Evolutionary conservation across 2,797 vertebrate genomes (phyloP).

Genomic region (Melanotaenia parkinsoni): DNA sequence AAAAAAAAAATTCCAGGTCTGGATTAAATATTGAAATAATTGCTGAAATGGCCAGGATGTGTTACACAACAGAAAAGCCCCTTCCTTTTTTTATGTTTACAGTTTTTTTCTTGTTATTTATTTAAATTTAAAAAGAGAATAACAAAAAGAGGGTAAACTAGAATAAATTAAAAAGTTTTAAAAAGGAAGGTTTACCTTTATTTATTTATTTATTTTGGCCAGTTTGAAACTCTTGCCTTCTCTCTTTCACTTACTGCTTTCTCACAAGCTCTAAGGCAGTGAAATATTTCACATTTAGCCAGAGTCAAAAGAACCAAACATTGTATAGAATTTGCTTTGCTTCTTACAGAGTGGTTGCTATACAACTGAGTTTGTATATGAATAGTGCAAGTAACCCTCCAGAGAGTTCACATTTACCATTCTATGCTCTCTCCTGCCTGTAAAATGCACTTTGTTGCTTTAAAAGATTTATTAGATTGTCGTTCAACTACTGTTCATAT

Average conservation of each 20-base stretch:
- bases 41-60: background rate
- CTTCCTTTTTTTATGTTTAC: background rate
- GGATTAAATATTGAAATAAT: constrained; percentile 5
- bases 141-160: too few relatives aligned
- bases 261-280: background rate
- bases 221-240: background rate
- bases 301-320: background rate
- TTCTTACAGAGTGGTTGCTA: background rate
- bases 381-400: background rate
- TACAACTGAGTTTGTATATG: background rate
- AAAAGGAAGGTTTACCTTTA: too few relatives aligned
- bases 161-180: too few relatives aligned
- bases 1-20: too few relatives aligned
- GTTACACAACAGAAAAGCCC: background rate
- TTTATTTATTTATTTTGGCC: too few relatives aligned
- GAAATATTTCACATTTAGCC: background rate
- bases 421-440: background rate
- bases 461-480: background rate
- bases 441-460: background rate
- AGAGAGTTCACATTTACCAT: too few relatives aligned
- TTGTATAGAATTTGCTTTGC: background rate
- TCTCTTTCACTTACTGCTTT: background rate
- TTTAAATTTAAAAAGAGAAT: too few relatives aligned
- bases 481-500: too few relatives aligned
- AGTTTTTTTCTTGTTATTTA: too few relatives aligned